Base-by-base conservation (phyloP, 2,888 invertebrate genomes). In the Incurvaria masculella region DNA sequence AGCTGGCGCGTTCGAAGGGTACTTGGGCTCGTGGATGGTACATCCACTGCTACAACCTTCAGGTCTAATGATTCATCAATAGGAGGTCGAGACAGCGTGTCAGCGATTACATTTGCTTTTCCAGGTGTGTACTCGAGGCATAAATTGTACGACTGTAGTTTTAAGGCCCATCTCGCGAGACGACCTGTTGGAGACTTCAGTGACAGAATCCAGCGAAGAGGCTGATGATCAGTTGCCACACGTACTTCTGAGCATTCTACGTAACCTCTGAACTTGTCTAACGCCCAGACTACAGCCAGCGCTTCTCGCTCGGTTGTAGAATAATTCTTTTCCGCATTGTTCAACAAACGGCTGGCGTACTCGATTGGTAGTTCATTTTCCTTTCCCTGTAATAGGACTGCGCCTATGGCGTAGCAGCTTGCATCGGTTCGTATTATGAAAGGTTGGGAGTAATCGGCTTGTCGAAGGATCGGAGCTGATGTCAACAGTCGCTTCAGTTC, bases 161-260 rank as follows among this genome's bases (percentile, higher is more conserved):
- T 43, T 2, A 72, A 46, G 0, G 63, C 62, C 74, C 72, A 76
- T 19, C 71, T 48, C 0, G 63, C 64, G 2, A 76, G 52, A 26
- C 72, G 50, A 4, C 65, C 66, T 11, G 59, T 56, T 0, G 63
- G 62, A 18, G 66, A 56, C 47, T 65, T 63, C 4, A 67, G n/a
- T 1, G 57, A 53, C 49, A 64, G 53, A 6, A 75, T 49, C 63
- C 66, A 69, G 39, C 57, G 53, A 2, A 79, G 54, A 0, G 69
- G 68, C 48, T 68, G 63, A 48, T 76, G 78, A 49, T 79, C 75
- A 0, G 68, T 69, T 17, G 59, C 54, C 0, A 76, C 53, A 2
- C 54, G 54, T 18, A 71, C 65, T 1, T 54, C 44, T 4, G 57
- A 46, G 2, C 65, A 62, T 45, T 68, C 66, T 0, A 78, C 52